Evolutionary conservation across 2,888 invertebrate species (phyloP), one percentile per base, ranked within the genome.

Genomic region (Chloroclystis v-ata): DNA sequence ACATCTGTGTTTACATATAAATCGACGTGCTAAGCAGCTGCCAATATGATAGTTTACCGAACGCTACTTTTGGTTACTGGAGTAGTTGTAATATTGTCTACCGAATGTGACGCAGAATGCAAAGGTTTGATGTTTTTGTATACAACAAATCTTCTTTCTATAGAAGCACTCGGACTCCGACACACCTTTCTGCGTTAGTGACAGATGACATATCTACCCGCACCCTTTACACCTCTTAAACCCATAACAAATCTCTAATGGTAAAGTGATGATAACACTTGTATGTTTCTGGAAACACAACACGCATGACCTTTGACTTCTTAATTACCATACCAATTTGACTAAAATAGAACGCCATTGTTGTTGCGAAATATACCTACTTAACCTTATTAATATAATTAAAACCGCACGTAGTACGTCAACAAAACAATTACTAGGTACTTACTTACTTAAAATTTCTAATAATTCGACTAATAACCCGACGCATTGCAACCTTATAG

Each of bases 71-170:
- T 58, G 53, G 63, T 65, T 53, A 50, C 66, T 51, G 69, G 70
- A 61, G 54, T 72, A 61, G 41, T 53, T 37, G 47, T 52, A 47
- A 37, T 38, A 25, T 41, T 41, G 52, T 69, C 61, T 60, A 62
- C 64, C 44, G 52, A 49, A 49, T 56, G 60, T 55, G 38, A 41
- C 42, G 11, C 16, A 16, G 28, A 44, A 26, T 53, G 57, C 57
- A 37, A 62, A 83, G 81, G 82, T 82, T 80, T 76, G 82, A 72
- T 56, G 20, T 43, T 48, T 59, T 69, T 60, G 62, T 63, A n/a
- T 12, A 32, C 59, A 59, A 61, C 57, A 55, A 67, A 33, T 42
- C 28, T 38, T 45, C 24, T 32, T 38, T 37, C 38, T 39, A 32
- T 52, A 46, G 37, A 43, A 40, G 57, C 54, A 57, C 54, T 43